Evolutionary conservation across 1,140 invertebrate genomes (phyloP).

Genomic region (Drosophila micromelanica): DNA sequence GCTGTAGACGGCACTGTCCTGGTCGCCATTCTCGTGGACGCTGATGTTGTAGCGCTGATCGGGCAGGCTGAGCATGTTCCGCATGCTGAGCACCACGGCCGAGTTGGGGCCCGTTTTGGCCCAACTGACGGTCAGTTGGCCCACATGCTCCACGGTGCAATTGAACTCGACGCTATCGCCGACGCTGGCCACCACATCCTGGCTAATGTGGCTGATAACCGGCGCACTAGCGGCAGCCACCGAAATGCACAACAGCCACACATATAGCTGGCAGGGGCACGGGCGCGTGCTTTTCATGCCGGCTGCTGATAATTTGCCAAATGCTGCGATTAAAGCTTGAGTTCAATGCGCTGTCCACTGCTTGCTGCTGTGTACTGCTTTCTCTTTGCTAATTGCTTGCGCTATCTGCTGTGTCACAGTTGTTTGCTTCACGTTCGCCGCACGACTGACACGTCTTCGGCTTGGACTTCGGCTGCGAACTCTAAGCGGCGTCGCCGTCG

Average conservation of each 20-base stretch:
- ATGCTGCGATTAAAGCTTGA: conserved; percentile 16
- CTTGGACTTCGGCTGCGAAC: conserved; percentile 22
- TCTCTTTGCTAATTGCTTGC: background rate
- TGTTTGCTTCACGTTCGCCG: conserved; percentile 58
- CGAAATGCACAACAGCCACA: conserved; percentile 40
- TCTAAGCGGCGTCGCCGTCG: conserved; percentile 34
- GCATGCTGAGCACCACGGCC: conserved; percentile 86
- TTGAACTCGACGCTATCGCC: conserved; percentile 90
- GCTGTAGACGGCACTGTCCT: conserved; percentile 87
- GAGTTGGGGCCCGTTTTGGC: conserved; percentile 85
- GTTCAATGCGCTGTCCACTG: conserved; percentile 40
- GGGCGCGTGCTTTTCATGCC: conserved; percentile 19
- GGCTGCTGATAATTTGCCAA: conserved; percentile 33
- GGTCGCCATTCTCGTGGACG: conserved; percentile 86
- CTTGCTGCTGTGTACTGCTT: conserved; percentile 1
- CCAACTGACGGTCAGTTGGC: conserved; percentile 90
- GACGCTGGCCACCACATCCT: conserved; percentile 92
- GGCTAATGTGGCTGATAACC: conserved; percentile 91
- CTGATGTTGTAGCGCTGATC: conserved; percentile 90
- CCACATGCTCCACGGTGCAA: conserved; percentile 91
- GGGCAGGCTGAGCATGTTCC: conserved; percentile 89
- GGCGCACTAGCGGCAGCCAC: conserved; percentile 30
- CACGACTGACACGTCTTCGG: conserved; percentile 57
- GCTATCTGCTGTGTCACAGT: conserved; percentile 28
- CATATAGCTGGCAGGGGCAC: conserved; percentile 17